These are phyloP conservation scores for Trinorchestia longiramus DNA, from an alignment of 1,140 invertebrate genomes.

Conservation along the genomic window DNA sequence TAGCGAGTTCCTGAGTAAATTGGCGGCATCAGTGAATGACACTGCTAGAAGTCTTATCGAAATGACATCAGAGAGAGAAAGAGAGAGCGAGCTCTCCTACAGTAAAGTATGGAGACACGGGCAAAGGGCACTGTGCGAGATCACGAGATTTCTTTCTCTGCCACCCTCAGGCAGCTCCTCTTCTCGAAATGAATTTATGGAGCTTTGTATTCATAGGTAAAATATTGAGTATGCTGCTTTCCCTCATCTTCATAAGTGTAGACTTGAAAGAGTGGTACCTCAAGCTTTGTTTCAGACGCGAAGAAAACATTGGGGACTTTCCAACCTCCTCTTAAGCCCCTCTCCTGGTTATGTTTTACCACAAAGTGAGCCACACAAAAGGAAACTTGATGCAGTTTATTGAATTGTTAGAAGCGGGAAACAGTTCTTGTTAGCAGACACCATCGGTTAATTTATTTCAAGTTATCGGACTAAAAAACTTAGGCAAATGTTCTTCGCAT, in stretches of 20 bases:
- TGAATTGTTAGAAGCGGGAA: too few species aligned
- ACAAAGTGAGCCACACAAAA: too few species aligned
- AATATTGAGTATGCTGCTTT: not conserved
- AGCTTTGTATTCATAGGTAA: not conserved
- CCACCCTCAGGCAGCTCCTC: not conserved
- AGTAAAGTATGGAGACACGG: not conserved
- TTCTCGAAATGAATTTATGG: not conserved
- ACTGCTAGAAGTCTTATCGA: not conserved
- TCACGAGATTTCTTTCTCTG: not conserved
- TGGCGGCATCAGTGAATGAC: not conserved
- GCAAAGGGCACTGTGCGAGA: not conserved
- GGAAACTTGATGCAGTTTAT: too few species aligned
- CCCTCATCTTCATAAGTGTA: not conserved
- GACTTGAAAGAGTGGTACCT: not conserved
- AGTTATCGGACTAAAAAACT: too few species aligned
- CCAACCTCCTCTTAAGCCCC: not conserved
- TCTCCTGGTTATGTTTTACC: too few species aligned
- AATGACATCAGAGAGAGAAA: not conserved
- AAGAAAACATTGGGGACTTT: not conserved
- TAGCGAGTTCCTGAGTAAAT: not conserved
- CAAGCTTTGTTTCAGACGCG: not conserved
- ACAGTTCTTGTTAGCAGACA: too few species aligned
- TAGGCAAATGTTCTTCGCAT: too few species aligned
- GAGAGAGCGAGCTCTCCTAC: not conserved
- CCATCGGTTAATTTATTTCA: too few species aligned